Percentiles rank a stretch among this genome's conserved stretches.
Evolutionary conservation across 2,113 vertebrate genomes (phyloP).

Genomic region (Nesoenas mayeri): DNA sequence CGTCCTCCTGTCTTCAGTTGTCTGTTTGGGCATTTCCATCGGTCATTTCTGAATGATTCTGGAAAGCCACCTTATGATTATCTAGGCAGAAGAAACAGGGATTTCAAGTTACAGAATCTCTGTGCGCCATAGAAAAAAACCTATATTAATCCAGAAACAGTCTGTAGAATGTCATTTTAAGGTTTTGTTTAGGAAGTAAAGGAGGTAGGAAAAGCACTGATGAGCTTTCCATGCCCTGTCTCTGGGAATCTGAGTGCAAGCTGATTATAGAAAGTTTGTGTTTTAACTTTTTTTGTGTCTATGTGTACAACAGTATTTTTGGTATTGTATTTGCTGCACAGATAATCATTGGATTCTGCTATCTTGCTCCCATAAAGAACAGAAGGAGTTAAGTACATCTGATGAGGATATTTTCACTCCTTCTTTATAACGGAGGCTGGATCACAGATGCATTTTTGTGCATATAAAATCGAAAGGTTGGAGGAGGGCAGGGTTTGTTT

Average conservation of each 20-base stretch:
- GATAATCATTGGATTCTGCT: not conserved
- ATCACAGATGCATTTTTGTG: not conserved
- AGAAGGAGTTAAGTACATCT: not conserved
- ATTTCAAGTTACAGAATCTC: not conserved
- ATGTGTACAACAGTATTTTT: fast-evolving
- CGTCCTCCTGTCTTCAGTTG: not conserved
- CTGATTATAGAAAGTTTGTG: not conserved
- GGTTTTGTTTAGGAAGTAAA: not conserved
- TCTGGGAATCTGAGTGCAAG: not conserved
- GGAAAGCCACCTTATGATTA: not conserved
- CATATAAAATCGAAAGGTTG: not conserved
- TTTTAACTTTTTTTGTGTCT: not conserved
- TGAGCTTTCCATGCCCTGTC: not conserved
- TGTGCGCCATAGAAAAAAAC: not conserved
- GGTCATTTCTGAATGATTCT: not conserved
- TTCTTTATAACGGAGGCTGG: not conserved
- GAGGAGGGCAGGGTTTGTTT: not conserved
- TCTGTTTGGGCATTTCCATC: not conserved
- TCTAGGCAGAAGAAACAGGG: not conserved
- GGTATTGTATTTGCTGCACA: not conserved
- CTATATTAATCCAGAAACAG: too few species aligned
- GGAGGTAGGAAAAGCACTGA: not conserved
- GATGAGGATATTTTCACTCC: not conserved
- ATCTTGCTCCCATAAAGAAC: not conserved
- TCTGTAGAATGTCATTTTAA: too few species aligned